phyloP scores from a whole-genome alignment of 2,113 vertebrate genomes.

The Camelus dromedarius region DNA sequence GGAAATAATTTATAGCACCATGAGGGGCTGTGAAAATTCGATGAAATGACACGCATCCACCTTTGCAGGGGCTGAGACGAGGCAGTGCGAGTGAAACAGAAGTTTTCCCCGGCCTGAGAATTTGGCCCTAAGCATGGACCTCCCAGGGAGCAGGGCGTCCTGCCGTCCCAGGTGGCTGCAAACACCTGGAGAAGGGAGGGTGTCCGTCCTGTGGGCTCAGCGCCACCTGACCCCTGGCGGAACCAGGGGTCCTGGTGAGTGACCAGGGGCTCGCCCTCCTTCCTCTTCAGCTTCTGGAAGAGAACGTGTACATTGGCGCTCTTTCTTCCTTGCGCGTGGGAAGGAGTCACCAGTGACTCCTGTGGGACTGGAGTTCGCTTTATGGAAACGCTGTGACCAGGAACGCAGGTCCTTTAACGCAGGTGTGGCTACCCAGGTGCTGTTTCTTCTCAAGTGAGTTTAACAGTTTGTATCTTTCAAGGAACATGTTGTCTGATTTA shows the following conservation, averaged over 20 bases:
- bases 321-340: neutral
- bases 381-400: neutral
- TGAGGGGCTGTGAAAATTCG: neutral
- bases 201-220: accelerated
- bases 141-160: neutral
- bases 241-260: accelerated
- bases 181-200: accelerated
- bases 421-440: neutral
- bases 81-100: neutral
- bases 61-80: accelerated
- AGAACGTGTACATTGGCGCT: neutral
- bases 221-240: accelerated
- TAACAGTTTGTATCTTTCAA: neutral
- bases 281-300: neutral
- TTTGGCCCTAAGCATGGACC: too few relatives aligned
- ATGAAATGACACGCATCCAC: accelerated
- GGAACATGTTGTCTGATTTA: neutral
- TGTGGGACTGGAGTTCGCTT: neutral
- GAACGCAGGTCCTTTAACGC: accelerated
- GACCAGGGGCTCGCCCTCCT: too few relatives aligned
- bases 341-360: neutral
- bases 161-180: neutral
- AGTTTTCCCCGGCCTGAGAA: too few relatives aligned
- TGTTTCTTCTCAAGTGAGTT: neutral
- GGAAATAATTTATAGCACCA: neutral